Percentiles rank a stretch among this genome's conserved stretches.
Evolutionary conservation across 2,113 vertebrate species (phyloP).

Genomic region (Antechinus stuartii): DNA sequence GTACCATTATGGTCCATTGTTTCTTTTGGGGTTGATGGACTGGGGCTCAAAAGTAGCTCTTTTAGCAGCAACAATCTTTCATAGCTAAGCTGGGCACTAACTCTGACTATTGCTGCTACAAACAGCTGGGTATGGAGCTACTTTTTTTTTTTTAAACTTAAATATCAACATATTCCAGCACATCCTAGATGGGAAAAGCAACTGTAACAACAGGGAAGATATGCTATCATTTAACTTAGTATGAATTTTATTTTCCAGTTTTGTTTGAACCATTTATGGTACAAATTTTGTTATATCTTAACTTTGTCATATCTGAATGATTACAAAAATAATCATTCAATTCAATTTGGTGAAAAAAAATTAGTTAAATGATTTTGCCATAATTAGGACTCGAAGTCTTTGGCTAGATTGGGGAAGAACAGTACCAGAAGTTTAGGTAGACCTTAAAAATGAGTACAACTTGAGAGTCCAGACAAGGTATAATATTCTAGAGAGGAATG

Average conservation of each 20-base stretch:
- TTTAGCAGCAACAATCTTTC: too few relatives aligned
- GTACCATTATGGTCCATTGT: background rate
- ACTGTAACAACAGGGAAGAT: background rate
- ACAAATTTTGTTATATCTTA: background rate
- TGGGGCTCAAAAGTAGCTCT: background rate
- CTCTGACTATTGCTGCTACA: background rate
- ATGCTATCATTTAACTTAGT: background rate
- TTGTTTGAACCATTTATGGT: background rate
- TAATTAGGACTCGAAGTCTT: background rate
- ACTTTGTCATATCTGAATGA: background rate
- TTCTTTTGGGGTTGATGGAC: background rate
- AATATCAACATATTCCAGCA: background rate
- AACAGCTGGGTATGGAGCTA: too few relatives aligned
- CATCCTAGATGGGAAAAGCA: background rate
- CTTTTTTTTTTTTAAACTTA: background rate
- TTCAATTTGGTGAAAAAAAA: too few relatives aligned
- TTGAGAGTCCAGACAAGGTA: background rate
- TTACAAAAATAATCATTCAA: background rate
- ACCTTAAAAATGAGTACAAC: background rate
- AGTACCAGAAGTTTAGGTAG: background rate
- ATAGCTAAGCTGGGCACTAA: background rate
- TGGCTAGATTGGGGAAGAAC: background rate
- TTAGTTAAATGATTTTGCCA: background rate
- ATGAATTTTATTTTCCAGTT: background rate
- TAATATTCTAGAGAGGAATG: background rate